Base-by-base conservation (phyloP, 2,797 vertebrate genomes). In the Lepus townsendii region DNA sequence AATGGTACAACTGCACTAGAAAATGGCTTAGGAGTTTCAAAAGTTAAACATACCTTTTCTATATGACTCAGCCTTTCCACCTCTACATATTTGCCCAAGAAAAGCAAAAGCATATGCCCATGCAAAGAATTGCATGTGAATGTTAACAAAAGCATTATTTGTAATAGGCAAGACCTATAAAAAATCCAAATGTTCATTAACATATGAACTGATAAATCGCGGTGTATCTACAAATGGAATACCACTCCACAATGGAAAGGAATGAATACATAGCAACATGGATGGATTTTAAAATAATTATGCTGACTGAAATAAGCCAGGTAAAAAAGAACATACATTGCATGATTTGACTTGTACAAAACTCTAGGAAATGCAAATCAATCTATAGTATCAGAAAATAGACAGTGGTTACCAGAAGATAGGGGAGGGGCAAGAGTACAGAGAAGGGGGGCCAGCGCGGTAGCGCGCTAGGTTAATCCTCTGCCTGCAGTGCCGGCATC, bases 231-330 rank as follows among this genome's bases (percentile, higher is more conserved):
- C 42, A 47, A 47, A n/a, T 50, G 47, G 32, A 83, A 80, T 42
- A 71, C 12, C 83, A 79, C 2, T 96, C 52, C 73, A 69, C 30
- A 93, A 54, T 6, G 90, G 68, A 93, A 87, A 77, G 14, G 2
- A 93, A 52, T 62, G 38, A 90, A 47, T 8, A 85, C 52, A 93
- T 27, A 88, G 63, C n/a, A 83, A 66, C 65, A 68, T 65, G 24
- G n/a, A 72, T 35, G 10, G 85, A 76, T 91, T n/a, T 71, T 62
- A 75, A 90, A 93, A 54, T 88, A 95, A 93, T 93, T 76, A 88
- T 7, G 26, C 17, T 76, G 54, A 69, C 54, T 88, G n/a, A 75
- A 91, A 89, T 24, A 91, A 85, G 52, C 26, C 35, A 68, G 47
- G 52, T 63, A 91, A 91, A 94, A 84, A 65, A 88, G 27, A 71